Evolutionary conservation across 1,140 invertebrate species (phyloP).

Genomic region (Helicoverpa armigera): DNA sequence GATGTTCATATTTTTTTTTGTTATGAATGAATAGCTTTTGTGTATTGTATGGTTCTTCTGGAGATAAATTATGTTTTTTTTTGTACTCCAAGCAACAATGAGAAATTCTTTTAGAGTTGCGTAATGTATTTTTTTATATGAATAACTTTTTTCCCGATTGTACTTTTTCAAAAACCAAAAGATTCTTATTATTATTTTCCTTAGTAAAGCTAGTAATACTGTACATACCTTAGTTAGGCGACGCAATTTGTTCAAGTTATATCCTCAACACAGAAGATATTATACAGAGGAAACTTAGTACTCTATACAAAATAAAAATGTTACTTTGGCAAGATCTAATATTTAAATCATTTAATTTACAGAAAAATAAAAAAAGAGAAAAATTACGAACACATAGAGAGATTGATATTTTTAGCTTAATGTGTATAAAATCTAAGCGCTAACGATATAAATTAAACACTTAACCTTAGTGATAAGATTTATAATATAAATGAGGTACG

Average conservation of each 20-base stretch:
- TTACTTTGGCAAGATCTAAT: constrained; percentile 70
- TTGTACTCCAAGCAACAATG: not conserved
- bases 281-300: constrained; percentile 50
- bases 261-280: constrained; percentile 41
- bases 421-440: constrained; percentile 57
- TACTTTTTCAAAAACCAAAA: constrained; percentile 62
- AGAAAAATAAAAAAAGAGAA: constrained; percentile 52
- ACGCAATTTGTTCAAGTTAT: constrained; percentile 61
- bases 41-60: not conserved
- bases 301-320: constrained; percentile 61
- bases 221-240: constrained; percentile 81
- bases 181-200: constrained; percentile 68
- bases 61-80: constrained; percentile 9
- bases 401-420: constrained; percentile 59
- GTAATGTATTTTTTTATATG: not conserved
- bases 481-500: constrained; percentile 82
- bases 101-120: no score
- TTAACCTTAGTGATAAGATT: constrained; percentile 66
- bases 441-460: constrained; percentile 74
- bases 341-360: constrained; percentile 55
- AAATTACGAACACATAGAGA: constrained; percentile 49
- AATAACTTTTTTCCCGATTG: constrained; percentile 7
- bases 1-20: constrained; percentile 19
- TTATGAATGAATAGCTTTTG: constrained; percentile 15
- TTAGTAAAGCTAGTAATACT: constrained; percentile 86